A percentile compares a stretch with the other conserved stretches of the same genome.
These are phyloP conservation scores for Helarctos malayanus DNA, from an alignment of 2,797 vertebrate genomes.

Conservation along the genomic window DNA sequence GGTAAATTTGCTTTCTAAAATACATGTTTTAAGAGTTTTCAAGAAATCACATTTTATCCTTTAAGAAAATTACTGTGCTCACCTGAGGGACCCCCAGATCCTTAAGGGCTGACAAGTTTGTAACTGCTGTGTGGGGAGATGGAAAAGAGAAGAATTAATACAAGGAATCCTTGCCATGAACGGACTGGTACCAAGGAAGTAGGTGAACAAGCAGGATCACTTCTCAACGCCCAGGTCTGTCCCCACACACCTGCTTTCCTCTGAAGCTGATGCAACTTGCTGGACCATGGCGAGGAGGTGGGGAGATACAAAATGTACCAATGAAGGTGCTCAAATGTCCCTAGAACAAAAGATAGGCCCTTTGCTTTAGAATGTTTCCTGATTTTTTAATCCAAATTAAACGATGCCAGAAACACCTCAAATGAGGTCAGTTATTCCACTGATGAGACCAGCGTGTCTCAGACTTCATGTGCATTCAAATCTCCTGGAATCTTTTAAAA, in stretches of 20 bases:
- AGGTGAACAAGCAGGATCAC: not conserved
- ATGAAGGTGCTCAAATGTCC: not conserved
- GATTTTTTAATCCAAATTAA: conserved; percentile 6
- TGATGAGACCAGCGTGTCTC: not conserved
- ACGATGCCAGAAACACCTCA: not conserved
- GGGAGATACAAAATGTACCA: not conserved
- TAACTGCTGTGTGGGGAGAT: not conserved
- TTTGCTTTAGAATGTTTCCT: not conserved
- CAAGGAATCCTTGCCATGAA: not conserved
- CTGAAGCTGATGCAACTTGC: not conserved
- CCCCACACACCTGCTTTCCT: not conserved
- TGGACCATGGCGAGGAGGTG: not conserved
- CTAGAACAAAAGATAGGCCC: not conserved
- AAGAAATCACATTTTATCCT: not conserved
- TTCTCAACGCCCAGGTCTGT: not conserved
- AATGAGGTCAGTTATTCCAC: not conserved
- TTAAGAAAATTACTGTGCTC: not conserved
- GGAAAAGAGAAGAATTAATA: not conserved
- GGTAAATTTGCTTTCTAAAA: conserved; percentile 22
- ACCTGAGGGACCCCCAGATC: not conserved
- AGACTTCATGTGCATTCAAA: not conserved
- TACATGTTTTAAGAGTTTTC: not conserved
- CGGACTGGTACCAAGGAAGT: too few relatives aligned
- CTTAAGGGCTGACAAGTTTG: not conserved
- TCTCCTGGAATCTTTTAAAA: not conserved